Conservation (phyloP, 2,888 invertebrate genomes). For the Microctonus brassicae region DNA sequence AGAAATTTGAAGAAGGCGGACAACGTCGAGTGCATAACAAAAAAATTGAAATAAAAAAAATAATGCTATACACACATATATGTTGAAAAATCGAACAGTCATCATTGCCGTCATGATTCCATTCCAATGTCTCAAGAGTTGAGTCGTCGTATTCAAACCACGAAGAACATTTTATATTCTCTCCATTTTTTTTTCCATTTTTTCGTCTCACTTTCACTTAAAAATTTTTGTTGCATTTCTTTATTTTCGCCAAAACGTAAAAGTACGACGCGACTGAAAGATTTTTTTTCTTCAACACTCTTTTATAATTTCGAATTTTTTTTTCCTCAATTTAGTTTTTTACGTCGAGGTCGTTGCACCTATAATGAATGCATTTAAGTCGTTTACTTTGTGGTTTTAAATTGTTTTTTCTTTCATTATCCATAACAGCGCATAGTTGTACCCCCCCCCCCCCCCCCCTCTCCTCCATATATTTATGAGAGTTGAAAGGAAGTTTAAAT, state of each 20-base stretch:
- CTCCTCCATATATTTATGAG: neutral
- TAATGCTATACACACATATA: neutral
- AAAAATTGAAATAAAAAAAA: neutral
- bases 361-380: neutral
- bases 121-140: conserved; percentile 32
- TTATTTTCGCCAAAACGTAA: neutral
- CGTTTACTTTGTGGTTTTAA: neutral
- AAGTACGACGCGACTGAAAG: neutral
- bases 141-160: conserved; percentile 15
- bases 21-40: neutral
- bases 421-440: conserved; percentile 16
- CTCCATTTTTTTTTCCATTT: neutral
- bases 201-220: neutral
- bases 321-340: neutral
- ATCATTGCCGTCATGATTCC: conserved; percentile 25
- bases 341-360: neutral
- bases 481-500: neutral
- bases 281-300: neutral
- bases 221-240: too few species aligned
- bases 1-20: conserved; percentile 1
- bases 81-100: conserved; percentile 25
- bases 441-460: too few species aligned
- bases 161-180: neutral
- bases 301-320: too few species aligned
- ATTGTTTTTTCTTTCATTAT: conserved; percentile 22